A percentile compares a stretch with the other conserved stretches of the same genome.
Conservation (phyloP, 2,888 invertebrate species). For the Drosophila picticornis region DNA sequence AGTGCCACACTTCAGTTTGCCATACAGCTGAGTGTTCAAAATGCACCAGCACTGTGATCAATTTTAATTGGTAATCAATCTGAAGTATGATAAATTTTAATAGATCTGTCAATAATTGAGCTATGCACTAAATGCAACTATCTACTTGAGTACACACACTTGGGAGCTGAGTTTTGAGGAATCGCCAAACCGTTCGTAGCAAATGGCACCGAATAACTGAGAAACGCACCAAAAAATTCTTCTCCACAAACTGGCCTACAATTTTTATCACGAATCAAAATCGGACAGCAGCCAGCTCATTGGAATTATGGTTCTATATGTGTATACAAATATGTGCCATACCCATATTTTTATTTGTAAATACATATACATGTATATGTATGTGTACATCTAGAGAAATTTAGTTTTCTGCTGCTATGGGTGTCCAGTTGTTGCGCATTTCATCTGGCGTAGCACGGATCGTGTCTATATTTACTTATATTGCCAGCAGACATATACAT, state of each 20-base stretch:
- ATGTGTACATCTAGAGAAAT: slow-evolving; percentile 19
- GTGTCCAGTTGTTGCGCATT: slow-evolving; percentile 75
- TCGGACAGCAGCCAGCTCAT: slow-evolving; percentile 55
- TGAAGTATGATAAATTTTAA: not conserved
- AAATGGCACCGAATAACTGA: slow-evolving; percentile 84
- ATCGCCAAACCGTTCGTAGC: slow-evolving; percentile 82
- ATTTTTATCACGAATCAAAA: slow-evolving; percentile 46
- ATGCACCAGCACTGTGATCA: not conserved
- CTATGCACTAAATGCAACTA: not conserved
- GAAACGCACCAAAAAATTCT: slow-evolving; percentile 70
- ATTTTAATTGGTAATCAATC: not conserved
- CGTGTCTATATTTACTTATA: slow-evolving; percentile 23
- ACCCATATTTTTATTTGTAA: slow-evolving; percentile 26
- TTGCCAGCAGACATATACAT: slow-evolving; percentile 18
- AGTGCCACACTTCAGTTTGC: not conserved
- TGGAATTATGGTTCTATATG: slow-evolving; percentile 67
- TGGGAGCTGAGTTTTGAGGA: slow-evolving; percentile 38
- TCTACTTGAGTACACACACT: slow-evolving; percentile 43
- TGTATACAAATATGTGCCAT: slow-evolving; percentile 24
- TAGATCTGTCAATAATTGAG: not conserved
- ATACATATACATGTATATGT: slow-evolving; percentile 10
- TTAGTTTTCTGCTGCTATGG: slow-evolving; percentile 40
- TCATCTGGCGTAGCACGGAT: slow-evolving; percentile 54
- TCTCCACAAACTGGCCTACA: slow-evolving; percentile 78
- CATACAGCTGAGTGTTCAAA: not conserved